Evolutionary conservation across 1,140 invertebrate species (phyloP).

Genomic region (Seison nebaliae): DNA sequence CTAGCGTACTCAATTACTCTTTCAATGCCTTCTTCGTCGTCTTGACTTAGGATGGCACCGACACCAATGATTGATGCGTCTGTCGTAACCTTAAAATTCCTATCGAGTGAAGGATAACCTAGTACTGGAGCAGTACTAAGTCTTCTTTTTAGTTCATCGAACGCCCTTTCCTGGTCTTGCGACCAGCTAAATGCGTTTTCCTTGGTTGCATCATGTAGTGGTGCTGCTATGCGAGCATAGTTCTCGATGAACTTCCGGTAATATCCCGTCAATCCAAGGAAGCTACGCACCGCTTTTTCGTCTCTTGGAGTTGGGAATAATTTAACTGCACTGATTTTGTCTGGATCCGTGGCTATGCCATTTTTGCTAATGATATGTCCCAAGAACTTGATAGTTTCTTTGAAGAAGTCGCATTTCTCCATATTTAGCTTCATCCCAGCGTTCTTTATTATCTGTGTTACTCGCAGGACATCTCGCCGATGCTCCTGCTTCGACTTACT

Average conservation of each 20-base stretch:
- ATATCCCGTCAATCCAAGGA: constrained; percentile 15
- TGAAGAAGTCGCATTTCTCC: constrained; percentile 22
- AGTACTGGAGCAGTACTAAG: constrained; percentile 15
- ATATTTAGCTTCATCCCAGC: constrained; percentile 26
- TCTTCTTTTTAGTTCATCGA: constrained; percentile 17
- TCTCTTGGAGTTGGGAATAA: constrained; percentile 15
- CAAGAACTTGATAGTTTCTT: constrained; percentile 11
- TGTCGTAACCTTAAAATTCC: constrained; percentile 21
- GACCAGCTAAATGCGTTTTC: constrained; percentile 4
- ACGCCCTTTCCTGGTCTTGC: constrained; percentile 3
- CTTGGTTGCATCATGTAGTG: not conserved
- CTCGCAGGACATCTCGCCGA: constrained; percentile 18
- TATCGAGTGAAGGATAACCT: constrained; percentile 15
- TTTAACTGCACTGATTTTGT: constrained; percentile 15
- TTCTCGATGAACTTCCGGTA: constrained; percentile 1
- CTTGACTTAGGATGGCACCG: constrained; percentile 14
- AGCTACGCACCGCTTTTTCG: constrained; percentile 21
- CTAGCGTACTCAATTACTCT: constrained; percentile 5
- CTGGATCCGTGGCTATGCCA: constrained; percentile 10
- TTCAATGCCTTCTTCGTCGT: not conserved
- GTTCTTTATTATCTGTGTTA: constrained; percentile 20
- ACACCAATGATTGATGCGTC: constrained; percentile 12
- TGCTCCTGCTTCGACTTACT: constrained; percentile 22
- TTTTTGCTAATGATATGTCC: constrained; percentile 14
- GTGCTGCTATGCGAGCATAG: constrained; percentile 4